These are phyloP conservation scores for Latrodectus hesperus DNA, from an alignment of 2,888 invertebrate genomes.

Conservation along the genomic window DNA sequence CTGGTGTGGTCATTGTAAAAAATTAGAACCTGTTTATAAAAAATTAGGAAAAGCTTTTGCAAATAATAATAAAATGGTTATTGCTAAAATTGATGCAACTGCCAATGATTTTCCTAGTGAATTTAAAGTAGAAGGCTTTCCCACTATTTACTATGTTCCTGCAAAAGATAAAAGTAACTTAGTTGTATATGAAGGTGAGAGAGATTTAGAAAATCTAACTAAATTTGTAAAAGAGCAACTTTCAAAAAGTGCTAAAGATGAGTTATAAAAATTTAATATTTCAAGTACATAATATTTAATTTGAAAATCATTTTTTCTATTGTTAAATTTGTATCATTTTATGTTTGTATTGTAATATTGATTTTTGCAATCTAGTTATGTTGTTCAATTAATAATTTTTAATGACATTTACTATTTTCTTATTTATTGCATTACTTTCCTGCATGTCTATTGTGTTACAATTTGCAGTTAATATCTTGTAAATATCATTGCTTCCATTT, in stretches of 20 bases:
- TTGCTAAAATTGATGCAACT: conserved; percentile 75
- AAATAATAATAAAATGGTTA: conserved; percentile 71
- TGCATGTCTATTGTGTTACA: too few relatives aligned
- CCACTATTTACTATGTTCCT: conserved; percentile 76
- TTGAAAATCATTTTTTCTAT: too few relatives aligned
- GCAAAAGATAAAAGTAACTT: conserved; percentile 75
- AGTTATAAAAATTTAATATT: conserved; percentile 31
- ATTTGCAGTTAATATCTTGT: too few relatives aligned
- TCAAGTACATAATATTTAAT: background rate
- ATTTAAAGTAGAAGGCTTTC: conserved; percentile 73
- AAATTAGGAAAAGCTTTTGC: conserved; percentile 74
- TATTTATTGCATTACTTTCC: too few relatives aligned
- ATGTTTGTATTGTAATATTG: too few relatives aligned
- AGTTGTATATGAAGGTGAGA: conserved; percentile 74
- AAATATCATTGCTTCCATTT: too few relatives aligned
- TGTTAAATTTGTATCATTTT: too few relatives aligned
- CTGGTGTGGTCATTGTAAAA: conserved; percentile 79
- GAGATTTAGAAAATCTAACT: conserved; percentile 62
- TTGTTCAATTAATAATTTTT: too few relatives aligned
- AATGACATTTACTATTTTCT: too few relatives aligned
- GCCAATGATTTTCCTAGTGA: conserved; percentile 74
- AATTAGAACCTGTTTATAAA: conserved; percentile 77
- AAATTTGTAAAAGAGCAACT: conserved; percentile 61
- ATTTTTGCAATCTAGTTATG: too few relatives aligned
- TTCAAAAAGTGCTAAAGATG: conserved; percentile 48